Conservation (phyloP, 2,888 invertebrate genomes). For the Sylvicola fuscatus region DNA sequence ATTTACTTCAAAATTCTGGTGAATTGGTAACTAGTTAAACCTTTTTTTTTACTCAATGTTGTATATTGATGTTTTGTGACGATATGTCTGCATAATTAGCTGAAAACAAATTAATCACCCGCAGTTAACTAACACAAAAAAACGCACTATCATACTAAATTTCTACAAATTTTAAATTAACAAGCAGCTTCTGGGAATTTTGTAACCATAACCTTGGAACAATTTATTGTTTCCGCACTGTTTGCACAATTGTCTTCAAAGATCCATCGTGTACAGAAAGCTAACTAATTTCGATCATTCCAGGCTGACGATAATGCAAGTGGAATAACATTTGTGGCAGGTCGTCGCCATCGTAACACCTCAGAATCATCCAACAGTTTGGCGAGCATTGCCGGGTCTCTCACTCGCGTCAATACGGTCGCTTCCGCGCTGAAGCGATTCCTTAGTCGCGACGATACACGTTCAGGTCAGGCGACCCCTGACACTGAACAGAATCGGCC, state of each 20-base stretch:
- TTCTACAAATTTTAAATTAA: too few species aligned
- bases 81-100: too few species aligned
- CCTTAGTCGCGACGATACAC: slow-evolving; percentile 52
- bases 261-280: neutral
- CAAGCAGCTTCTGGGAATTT: neutral
- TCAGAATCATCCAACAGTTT: slow-evolving; percentile 26
- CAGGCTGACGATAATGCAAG: slow-evolving; percentile 48
- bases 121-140: too few species aligned
- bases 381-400: slow-evolving; percentile 28
- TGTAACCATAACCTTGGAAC: slow-evolving; percentile 1
- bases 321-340: slow-evolving; percentile 52
- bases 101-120: too few species aligned
- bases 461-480: slow-evolving; percentile 23
- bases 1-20: too few species aligned
- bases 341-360: slow-evolving; percentile 28
- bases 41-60: too few species aligned
- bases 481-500: slow-evolving; percentile 6
- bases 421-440: slow-evolving; percentile 56
- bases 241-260: neutral
- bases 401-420: slow-evolving; percentile 41
- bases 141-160: too few species aligned
- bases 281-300: slow-evolving; percentile 21
- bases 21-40: too few species aligned
- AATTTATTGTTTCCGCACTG: slow-evolving; percentile 7
- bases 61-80: too few species aligned